Evolutionary conservation across 2,113 vertebrate species (phyloP), one percentile per base, ranked within the genome.

Genomic region (Orientallactaga bullata): DNA sequence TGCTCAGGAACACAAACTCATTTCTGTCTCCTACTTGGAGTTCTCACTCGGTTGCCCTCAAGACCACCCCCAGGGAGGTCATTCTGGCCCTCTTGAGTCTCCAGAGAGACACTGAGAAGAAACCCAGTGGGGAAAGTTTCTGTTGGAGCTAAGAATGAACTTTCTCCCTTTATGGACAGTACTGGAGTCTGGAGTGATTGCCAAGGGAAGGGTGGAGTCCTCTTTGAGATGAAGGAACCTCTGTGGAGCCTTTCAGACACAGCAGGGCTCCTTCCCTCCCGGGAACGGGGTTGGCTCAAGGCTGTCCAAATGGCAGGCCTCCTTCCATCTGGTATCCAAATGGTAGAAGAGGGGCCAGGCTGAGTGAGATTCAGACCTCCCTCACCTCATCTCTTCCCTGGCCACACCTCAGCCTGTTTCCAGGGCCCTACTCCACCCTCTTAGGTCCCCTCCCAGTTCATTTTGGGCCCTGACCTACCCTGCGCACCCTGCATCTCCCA

Each of bases 301-400:
- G n/a, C 81, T 68, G 39, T 88, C 87, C 82, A 94, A 88, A 92
- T 77, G 92, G 88, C 94, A 94, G 61, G 26, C 30, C 21, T 88
- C 85, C 4, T 73, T 61, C 74, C 93, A 88, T 96, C 96, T 97
- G 94, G 81, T 94, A 23, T 88, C 80, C 95, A 96, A 95, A 96
- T 94, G 95, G 68, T 80, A 7, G 58, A 32, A 90, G 63, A 95
- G 37, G n/a, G 90, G 55, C 87, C 93, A 69, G 85, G 88, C 60
- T 11, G 10, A 26, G 16, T 8, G 10, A 26, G 16, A n/a, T 61
- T 58, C 4, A 2, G 69, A 23, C 61, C 37, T 63, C 61, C 74
- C 37, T 93, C 30, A 60, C 17, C n/a, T 69, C 28, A 63, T 60
- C 55, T 88, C 60, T 28, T 58, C 63, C 35, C 82, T 83, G 35